Conservation (phyloP, 2,113 vertebrate species). For the Cyrtonyx montezumae region DNA sequence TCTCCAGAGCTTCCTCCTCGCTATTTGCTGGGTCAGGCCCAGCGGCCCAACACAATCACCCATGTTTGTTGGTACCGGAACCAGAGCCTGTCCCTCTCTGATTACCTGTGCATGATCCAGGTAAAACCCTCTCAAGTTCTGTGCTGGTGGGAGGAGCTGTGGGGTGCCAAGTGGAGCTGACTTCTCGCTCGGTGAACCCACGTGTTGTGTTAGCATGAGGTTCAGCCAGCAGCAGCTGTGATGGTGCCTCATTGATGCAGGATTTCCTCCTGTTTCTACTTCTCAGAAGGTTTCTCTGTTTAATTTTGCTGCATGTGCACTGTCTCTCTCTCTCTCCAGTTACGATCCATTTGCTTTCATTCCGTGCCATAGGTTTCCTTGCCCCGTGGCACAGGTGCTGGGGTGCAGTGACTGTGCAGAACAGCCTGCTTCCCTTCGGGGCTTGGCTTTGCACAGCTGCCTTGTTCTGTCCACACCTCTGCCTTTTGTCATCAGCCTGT, state of each 20-base stretch:
- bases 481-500: not conserved
- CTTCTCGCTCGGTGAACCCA: not conserved
- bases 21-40: conserved; percentile 90
- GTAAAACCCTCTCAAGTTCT: conserved; percentile 75
- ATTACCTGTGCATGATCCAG: conserved; percentile 95
- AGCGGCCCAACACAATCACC: conserved; percentile 93
- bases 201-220: not conserved
- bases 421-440: accelerated
- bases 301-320: not conserved
- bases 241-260: not conserved
- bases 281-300: not conserved
- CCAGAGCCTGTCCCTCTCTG: conserved; percentile 91
- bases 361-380: not conserved
- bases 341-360: not conserved
- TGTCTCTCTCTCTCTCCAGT: not conserved
- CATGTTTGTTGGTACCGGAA: conserved; percentile 96
- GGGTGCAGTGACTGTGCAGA: no score
- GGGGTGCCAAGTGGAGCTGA: not conserved
- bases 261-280: not conserved
- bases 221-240: not conserved
- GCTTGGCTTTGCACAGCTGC: not conserved
- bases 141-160: conserved; percentile 37
- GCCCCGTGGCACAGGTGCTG: accelerated
- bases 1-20: conserved; percentile 91
- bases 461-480: not conserved